A percentile compares a stretch with the other conserved stretches of the same genome.
phyloP scores from a whole-genome alignment of 2,797 vertebrate species.

The Todus mexicanus region DNA sequence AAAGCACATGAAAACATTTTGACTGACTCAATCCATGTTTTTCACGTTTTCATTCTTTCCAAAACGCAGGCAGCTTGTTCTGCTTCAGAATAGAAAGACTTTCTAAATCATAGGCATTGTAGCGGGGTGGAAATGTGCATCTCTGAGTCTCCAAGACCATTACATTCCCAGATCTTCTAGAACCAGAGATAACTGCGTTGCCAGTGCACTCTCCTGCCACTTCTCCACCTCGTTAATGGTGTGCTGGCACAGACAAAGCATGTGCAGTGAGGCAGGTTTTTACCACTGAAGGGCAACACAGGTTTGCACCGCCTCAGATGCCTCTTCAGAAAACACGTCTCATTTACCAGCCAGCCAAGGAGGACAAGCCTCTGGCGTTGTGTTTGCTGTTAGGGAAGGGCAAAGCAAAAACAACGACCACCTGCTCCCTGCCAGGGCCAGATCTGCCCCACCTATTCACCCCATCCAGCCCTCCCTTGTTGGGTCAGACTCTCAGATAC shows the following conservation, averaged over 20 bases:
- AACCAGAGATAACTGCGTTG: not conserved
- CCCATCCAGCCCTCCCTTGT: not conserved
- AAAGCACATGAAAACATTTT: not conserved
- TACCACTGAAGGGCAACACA: not conserved
- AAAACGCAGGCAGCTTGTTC: not conserved
- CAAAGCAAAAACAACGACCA: not conserved
- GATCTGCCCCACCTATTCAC: not conserved
- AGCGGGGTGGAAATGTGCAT: not conserved
- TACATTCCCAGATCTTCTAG: not conserved
- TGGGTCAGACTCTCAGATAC: not conserved
- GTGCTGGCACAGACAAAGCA: not conserved
- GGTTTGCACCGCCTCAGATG: not conserved
- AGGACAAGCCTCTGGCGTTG: not conserved
- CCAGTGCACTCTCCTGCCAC: not conserved
- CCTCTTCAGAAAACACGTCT: not conserved
- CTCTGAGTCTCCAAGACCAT: not conserved
- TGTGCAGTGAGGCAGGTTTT: not conserved
- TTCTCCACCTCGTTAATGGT: not conserved
- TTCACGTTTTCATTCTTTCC: not conserved
- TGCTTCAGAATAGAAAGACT: not conserved
- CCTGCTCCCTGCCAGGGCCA: not conserved
- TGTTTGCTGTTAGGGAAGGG: not conserved
- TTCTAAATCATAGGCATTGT: not conserved
- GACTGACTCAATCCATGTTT: not conserved
- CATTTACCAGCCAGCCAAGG: not conserved